phyloP scores from a whole-genome alignment of 2,113 vertebrate species.

The Stercorarius parasiticus region DNA sequence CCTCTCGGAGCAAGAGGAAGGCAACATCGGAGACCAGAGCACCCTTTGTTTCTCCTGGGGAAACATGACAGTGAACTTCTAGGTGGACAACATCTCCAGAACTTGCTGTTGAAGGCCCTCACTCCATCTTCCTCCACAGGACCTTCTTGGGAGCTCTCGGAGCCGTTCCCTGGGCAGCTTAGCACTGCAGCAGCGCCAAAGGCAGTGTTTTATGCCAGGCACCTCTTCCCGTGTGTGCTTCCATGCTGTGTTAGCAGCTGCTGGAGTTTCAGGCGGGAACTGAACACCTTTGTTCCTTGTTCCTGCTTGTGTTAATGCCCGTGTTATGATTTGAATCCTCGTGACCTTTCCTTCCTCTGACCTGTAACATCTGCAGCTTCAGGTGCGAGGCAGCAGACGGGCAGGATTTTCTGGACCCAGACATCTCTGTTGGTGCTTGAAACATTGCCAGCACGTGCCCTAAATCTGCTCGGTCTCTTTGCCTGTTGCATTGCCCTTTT shows the following conservation, averaged over 20 bases:
- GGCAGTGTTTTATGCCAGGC: neutral
- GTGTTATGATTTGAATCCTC: neutral
- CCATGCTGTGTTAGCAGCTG: fast-evolving
- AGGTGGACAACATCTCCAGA: neutral
- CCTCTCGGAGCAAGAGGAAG: neutral
- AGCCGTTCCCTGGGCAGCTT: fast-evolving
- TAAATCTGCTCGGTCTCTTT: neutral
- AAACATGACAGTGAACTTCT: neutral
- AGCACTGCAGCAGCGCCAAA: neutral
- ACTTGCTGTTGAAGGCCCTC: neutral
- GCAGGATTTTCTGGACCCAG: neutral
- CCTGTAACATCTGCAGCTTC: neutral
- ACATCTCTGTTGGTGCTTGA: neutral
- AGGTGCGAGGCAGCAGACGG: neutral
- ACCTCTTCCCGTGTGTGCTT: neutral
- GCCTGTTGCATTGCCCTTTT: neutral
- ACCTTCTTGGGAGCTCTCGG: neutral
- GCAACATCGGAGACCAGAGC: neutral
- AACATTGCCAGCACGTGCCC: neutral
- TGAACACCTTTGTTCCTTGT: neutral
- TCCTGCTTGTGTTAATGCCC: neutral
- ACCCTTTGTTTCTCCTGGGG: neutral
- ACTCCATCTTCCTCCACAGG: neutral
- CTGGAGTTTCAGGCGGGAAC: neutral
- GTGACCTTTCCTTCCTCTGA: neutral